Base-by-base conservation (phyloP, 2,888 invertebrate species). In the Rotaria magnacalcarata region DNA sequence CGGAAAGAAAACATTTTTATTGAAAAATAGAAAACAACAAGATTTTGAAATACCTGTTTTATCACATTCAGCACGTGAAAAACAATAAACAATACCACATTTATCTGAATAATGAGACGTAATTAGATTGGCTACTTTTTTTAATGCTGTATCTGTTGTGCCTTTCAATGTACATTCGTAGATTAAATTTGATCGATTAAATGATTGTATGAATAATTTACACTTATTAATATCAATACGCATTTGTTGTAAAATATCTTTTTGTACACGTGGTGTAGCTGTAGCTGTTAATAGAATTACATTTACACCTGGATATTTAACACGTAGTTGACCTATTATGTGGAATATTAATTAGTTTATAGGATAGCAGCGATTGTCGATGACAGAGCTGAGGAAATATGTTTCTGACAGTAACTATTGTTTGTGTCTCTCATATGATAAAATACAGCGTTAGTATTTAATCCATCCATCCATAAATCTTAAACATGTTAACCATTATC, bases 81-180 rank as follows among this genome's bases (percentile, higher is more conserved):
- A 92, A 90, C 97, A 98, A 91, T 98, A 99, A 84, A 99, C 94
- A 88, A 99, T 99, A 19, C 98, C 98, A 50, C 95, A 95, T 87
- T 93, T 92, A 90, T 93, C 92, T 5, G 91, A 90, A 89, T 94
- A 96, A 88, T 94, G 93, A 11, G 93, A 90, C 89, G 94, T 94
- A 87, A 97, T 94, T 87, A 95, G 91, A 11, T 93, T 93, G 19
- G 94, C 93, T 0, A 96, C 93, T 86, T 96, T 96, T 24, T 93
- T 93, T 21, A 89, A 52, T 19, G 86, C 85, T n/a, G 93, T 92
- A 10, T 94, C 93, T 67, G 89, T 88, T 89, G 94, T 94, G 0
- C 94, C 94, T 88, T 94, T 94, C 91, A 97, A 97, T 43, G 94
- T 93, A 43, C 94, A 89, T 5, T 97, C 94, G 90, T 97, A 98